A percentile compares a stretch with the other conserved stretches of the same genome.
Evolutionary conservation across 2,888 invertebrate species (phyloP).

Genomic region (Drosophila macrospina): DNA sequence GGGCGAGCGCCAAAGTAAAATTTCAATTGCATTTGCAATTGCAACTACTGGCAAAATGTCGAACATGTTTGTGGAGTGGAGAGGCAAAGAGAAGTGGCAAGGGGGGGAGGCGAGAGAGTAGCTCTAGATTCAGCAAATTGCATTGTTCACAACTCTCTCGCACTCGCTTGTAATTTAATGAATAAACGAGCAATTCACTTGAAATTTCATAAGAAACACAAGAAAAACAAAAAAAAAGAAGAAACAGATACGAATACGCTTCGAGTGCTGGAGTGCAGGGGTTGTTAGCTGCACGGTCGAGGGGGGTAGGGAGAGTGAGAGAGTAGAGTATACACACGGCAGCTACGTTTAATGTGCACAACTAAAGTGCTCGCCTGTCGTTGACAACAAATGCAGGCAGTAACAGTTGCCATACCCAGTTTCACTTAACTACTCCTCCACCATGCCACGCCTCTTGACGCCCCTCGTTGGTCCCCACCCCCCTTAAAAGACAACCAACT

Average conservation of each 20-base stretch:
- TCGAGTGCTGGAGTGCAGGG: too few species aligned
- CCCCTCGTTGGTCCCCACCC: neutral
- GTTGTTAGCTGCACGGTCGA: neutral
- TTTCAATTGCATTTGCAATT: conserved; percentile 50
- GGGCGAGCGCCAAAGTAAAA: conserved; percentile 29
- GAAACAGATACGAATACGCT: conserved; percentile 6
- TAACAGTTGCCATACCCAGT: conserved; percentile 18
- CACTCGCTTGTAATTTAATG: conserved; percentile 65
- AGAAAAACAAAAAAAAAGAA: too few species aligned
- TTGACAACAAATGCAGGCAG: conserved; percentile 61
- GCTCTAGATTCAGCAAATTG: conserved; percentile 49
- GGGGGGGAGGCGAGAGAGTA: neutral
- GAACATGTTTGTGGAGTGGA: conserved; percentile 27
- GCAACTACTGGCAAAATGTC: conserved; percentile 28
- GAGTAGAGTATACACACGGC: conserved; percentile 19
- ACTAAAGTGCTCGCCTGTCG: conserved; percentile 57
- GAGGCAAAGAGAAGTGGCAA: too few species aligned
- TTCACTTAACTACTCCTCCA: conserved; percentile 5
- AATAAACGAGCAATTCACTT: conserved; percentile 62
- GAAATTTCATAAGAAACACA: conserved; percentile 61
- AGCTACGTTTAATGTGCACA: conserved; percentile 54
- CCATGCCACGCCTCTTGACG: neutral
- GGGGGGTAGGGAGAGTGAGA: neutral
- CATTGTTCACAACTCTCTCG: conserved; percentile 56
- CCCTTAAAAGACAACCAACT: neutral